Percentiles rank a stretch among this genome's conserved stretches.
Conservation (phyloP, 2,888 invertebrate species). For the Tetragonisca angustula region DNA sequence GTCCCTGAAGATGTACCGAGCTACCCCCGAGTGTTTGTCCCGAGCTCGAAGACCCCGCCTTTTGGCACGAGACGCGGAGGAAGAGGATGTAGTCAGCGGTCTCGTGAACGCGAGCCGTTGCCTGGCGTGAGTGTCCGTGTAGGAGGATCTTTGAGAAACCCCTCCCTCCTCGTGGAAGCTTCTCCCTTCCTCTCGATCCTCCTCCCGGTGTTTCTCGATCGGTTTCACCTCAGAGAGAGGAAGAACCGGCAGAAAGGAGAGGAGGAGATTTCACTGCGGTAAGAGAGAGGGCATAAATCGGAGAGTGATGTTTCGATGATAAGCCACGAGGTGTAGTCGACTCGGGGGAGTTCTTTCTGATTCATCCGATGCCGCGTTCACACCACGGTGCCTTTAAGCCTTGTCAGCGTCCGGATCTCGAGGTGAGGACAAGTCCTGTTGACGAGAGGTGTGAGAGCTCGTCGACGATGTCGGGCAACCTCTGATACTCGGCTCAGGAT, state of each 20-base stretch:
- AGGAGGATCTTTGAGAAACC: slow-evolving; percentile 78
- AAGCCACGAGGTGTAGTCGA: slow-evolving; percentile 77
- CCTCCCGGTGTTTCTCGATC: slow-evolving; percentile 46
- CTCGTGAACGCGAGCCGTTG: slow-evolving; percentile 25
- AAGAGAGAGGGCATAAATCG: slow-evolving; percentile 56
- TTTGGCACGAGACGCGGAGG: slow-evolving; percentile 58
- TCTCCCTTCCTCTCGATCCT: slow-evolving; percentile 64
- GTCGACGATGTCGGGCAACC: slow-evolving; percentile 62
- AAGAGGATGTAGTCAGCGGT: slow-evolving; percentile 53
- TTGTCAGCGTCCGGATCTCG: slow-evolving; percentile 73
- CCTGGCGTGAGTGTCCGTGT: slow-evolving; percentile 78
- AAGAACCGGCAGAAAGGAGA: slow-evolving; percentile 42
- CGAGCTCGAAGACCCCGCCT: slow-evolving; percentile 66
- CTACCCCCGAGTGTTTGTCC: slow-evolving; percentile 40
- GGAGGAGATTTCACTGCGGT: slow-evolving; percentile 39
- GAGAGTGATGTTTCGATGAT: slow-evolving; percentile 82
- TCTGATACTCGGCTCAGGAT: slow-evolving; percentile 58
- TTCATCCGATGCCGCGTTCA: slow-evolving; percentile 65
- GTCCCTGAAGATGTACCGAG: slow-evolving; percentile 37
- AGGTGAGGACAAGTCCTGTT: slow-evolving; percentile 79
- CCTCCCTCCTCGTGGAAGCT: slow-evolving; percentile 71
- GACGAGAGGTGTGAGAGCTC: slow-evolving; percentile 64
- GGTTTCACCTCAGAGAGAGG: slow-evolving; percentile 38
- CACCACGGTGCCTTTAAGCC: slow-evolving; percentile 55
- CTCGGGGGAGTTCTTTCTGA: slow-evolving; percentile 74